These are phyloP conservation scores for Meles meles DNA, from an alignment of 2,113 vertebrate species.

Conservation along the genomic window DNA sequence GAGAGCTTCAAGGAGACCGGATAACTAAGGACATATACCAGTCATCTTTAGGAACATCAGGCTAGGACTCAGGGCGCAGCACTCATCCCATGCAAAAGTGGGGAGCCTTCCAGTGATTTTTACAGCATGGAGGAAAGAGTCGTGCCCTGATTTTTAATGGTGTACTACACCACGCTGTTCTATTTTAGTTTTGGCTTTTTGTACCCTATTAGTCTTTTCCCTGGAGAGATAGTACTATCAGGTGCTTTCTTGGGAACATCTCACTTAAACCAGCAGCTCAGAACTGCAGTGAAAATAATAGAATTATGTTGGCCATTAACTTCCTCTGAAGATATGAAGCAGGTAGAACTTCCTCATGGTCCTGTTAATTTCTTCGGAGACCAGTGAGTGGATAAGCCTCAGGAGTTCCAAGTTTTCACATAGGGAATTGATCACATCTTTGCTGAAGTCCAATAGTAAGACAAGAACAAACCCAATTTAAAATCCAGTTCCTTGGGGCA, in stretches of 20 bases:
- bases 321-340: not conserved
- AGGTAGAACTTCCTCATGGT: not conserved
- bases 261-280: not conserved
- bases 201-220: not conserved
- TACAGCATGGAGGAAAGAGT: not conserved
- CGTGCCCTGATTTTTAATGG: not conserved
- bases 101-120: not conserved
- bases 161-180: not conserved
- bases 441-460: not conserved
- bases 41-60: not conserved
- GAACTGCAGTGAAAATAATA: not conserved
- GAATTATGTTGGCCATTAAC: not conserved
- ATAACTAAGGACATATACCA: not conserved
- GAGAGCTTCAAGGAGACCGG: not conserved
- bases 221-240: not conserved
- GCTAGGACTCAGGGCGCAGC: not conserved
- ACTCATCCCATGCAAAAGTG: not conserved
- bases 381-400: not conserved
- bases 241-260: not conserved
- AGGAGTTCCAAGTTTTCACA: not conserved
- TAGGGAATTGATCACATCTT: not conserved
- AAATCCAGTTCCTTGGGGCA: not conserved
- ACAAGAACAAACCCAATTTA: not conserved
- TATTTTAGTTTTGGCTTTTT: not conserved
- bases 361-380: not conserved